phyloP scores from a whole-genome alignment of 2,113 vertebrate genomes.

The Mungos mungo region DNA sequence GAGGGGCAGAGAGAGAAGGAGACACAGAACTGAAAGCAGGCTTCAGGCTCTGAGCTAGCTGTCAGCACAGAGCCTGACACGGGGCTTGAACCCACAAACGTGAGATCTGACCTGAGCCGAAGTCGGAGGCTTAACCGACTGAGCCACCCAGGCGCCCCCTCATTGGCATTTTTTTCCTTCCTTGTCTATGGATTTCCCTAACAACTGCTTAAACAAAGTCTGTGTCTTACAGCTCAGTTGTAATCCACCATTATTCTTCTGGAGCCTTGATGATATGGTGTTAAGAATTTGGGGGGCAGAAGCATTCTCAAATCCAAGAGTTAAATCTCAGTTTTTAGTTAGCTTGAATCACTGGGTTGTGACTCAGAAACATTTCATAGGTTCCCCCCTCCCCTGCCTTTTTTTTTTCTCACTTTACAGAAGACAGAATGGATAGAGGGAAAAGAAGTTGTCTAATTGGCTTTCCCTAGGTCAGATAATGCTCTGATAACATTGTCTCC shows the following conservation, averaged over 20 bases:
- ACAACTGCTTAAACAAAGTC: background rate
- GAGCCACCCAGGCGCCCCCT: background rate
- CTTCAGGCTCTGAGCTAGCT: too few relatives aligned
- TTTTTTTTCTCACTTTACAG: background rate
- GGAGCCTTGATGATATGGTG: background rate
- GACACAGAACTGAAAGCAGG: too few relatives aligned
- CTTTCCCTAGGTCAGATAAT: background rate
- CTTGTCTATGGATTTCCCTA: background rate
- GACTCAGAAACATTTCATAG: background rate
- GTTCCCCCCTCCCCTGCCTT: rapidly evolving
- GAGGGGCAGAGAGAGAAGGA: too few relatives aligned
- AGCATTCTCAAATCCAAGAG: background rate
- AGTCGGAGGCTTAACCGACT: too few relatives aligned
- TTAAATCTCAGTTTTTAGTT: background rate
- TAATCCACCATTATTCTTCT: background rate
- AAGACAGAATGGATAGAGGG: background rate
- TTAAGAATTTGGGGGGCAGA: background rate
- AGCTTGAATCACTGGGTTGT: background rate
- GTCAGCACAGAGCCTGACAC: too few relatives aligned
- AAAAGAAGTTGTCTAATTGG: background rate
- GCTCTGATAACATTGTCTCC: background rate
- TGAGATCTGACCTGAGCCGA: too few relatives aligned
- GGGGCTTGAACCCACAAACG: too few relatives aligned
- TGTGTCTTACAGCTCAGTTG: background rate
- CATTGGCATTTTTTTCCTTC: too few relatives aligned